Evolutionary conservation across 2,888 invertebrate species (phyloP), one percentile per base, ranked within the genome.

Genomic region (Caenorhabditis sp.): DNA sequence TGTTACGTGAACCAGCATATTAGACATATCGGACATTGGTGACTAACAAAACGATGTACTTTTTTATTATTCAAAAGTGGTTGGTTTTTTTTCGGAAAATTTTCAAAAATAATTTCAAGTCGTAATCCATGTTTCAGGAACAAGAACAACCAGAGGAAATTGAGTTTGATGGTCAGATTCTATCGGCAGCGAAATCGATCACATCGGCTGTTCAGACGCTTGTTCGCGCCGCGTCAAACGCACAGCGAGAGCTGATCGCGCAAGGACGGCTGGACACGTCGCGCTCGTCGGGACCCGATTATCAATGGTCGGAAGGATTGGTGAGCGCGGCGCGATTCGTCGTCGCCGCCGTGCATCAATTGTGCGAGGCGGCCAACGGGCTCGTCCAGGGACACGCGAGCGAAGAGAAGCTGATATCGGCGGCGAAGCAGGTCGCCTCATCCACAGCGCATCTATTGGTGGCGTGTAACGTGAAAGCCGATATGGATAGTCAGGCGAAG

Each of bases 161-260:
- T 89, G 95, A 95, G 90, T 99, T 99, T 89, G 99, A 99, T 88
- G 97, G 97, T 90, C 96, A 97, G 93, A 99, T 99, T 83, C 89
- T 99, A 85, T 95, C 96, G 88, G 97, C 97, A 0, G 97, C 97
- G 51, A 96, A 96, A 90, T 94, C 95, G 1, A 97, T 99, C 83
- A 95, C 97, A 81, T 93, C 95, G 0, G 99, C 99, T 0, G 97
- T 97, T 0, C 95, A 97, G 0, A 96, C 97, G 0, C 90, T 99
- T 4, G 95, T 99, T 26, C 93, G 96, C 84, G 96, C 97, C 0
- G 97, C 99, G 0, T 95, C 95, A 66, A 94, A 95, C 5, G 97
- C 99, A 0, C 99, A 99, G 89, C 90, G 95, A 70, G 99, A 99
- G 87, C 91, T 99, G 0, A 95, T 97, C 58, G 94, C 91, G 10